Evolutionary conservation across 2,797 vertebrate genomes (phyloP).

Genomic region (Coranthus polyacanthus): DNA sequence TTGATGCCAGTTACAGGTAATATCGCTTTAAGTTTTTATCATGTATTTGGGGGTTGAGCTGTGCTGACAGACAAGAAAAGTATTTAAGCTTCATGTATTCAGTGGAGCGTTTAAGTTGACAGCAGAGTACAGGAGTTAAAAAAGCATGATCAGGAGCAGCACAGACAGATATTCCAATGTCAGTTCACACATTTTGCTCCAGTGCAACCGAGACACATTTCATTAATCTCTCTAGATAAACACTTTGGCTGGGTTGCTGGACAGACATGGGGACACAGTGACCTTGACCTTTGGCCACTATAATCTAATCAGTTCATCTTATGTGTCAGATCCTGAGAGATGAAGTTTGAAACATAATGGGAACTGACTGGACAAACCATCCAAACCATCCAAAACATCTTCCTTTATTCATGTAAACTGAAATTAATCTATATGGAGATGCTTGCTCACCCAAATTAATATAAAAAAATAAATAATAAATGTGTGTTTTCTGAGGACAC

Average conservation of each 20-base stretch:
- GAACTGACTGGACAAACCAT: neutral
- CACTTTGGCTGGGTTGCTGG: too few relatives aligned
- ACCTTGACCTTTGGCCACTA: too few relatives aligned
- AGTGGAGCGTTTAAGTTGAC: conserved; percentile 24
- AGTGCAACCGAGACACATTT: neutral
- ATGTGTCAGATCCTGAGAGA: too few relatives aligned
- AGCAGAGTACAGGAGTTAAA: conserved; percentile 9
- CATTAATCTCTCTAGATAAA: too few relatives aligned
- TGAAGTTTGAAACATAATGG: neutral
- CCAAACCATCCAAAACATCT: too few relatives aligned
- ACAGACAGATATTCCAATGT: neutral
- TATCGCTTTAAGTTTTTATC: conserved; percentile 26
- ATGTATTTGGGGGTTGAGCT: conserved; percentile 36
- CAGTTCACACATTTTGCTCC: neutral
- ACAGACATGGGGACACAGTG: too few relatives aligned
- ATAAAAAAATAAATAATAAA: too few relatives aligned
- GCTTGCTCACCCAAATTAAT: too few relatives aligned
- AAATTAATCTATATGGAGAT: too few relatives aligned
- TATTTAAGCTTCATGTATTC: conserved; percentile 38
- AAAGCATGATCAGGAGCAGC: neutral
- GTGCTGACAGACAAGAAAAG: conserved; percentile 39
- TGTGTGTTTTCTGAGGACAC: too few relatives aligned
- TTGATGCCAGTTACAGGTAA: conserved; percentile 47
- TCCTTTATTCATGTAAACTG: too few relatives aligned
- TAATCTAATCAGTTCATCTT: too few relatives aligned